Conservation (phyloP, 2,113 vertebrate species). For the Odontophorus gujanensis region DNA sequence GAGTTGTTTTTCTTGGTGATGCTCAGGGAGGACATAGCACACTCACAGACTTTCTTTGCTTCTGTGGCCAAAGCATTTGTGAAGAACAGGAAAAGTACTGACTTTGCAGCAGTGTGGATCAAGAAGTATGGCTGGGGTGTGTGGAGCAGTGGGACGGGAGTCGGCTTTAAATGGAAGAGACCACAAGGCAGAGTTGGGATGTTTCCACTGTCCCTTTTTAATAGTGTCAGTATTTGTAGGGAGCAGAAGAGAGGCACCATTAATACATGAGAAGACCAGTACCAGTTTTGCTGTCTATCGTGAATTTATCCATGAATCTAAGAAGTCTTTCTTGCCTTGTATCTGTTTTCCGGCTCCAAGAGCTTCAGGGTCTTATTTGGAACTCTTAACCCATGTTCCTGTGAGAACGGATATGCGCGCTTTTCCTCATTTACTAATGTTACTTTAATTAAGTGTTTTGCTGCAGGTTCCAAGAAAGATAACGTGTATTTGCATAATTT, state of each 20-base stretch:
- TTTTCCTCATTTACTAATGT: neutral
- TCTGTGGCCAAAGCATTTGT: neutral
- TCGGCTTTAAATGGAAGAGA: neutral
- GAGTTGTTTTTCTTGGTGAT: neutral
- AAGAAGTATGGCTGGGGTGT: accelerated
- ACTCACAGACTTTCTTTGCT: neutral
- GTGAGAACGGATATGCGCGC: neutral
- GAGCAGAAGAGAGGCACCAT: neutral
- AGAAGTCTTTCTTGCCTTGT: neutral
- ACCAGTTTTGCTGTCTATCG: neutral
- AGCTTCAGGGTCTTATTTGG: neutral
- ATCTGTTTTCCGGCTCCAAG: neutral
- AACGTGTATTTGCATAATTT: neutral
- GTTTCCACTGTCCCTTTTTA: neutral
- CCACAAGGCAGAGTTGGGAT: accelerated
- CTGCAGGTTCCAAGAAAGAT: neutral
- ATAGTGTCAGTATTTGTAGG: neutral
- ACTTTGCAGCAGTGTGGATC: neutral
- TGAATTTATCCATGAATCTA: neutral
- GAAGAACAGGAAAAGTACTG: neutral
- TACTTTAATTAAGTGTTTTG: neutral
- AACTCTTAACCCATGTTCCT: neutral
- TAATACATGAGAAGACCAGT: neutral
- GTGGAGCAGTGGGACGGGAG: accelerated
- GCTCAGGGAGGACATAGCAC: neutral